These are phyloP conservation scores for Hippoglossus hippoglossus DNA, from an alignment of 2,797 vertebrate species.

Conservation along the genomic window DNA sequence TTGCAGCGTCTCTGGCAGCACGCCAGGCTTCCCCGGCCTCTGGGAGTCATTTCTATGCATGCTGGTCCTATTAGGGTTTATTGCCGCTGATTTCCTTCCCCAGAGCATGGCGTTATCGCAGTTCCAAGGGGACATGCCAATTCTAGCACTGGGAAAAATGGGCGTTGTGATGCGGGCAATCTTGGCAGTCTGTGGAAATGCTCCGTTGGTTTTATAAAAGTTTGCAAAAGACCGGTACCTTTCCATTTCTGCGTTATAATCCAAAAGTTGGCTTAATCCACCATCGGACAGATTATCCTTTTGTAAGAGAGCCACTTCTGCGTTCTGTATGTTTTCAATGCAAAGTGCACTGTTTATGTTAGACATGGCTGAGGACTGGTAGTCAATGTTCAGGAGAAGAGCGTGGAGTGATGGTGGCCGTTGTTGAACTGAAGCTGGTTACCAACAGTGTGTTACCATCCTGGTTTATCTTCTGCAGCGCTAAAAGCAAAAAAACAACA, in stretches of 20 bases:
- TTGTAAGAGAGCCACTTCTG: conserved; percentile 92
- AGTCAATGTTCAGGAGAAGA: conserved; percentile 70
- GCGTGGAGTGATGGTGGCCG: conserved; percentile 69
- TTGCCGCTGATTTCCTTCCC: conserved; percentile 89
- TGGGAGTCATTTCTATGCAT: conserved; percentile 95
- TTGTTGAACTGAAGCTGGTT: conserved; percentile 78
- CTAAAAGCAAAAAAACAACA: conserved; percentile 81
- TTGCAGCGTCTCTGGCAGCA: conserved; percentile 94
- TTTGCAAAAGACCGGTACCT: conserved; percentile 96
- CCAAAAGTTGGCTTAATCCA: conserved; percentile 96
- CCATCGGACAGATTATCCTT: conserved; percentile 96
- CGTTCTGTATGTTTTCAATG: conserved; percentile 92
- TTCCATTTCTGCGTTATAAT: conserved; percentile 99
- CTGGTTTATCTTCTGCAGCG: conserved; percentile 78
- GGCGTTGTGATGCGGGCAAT: conserved; percentile 96
- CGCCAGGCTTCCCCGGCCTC: conserved; percentile 94
- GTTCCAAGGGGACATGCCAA: conserved; percentile 97
- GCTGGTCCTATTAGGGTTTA: conserved; percentile 91
- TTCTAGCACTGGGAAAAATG: conserved; percentile 95
- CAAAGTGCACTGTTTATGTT: conserved; percentile 96
- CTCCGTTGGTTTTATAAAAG: conserved; percentile 96
- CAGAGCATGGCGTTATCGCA: conserved; percentile 96
- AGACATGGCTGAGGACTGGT: conserved; percentile 81
- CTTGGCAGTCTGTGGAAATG: conserved; percentile 95
- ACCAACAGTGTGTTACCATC: conserved; percentile 83